Evolutionary conservation across 2,888 invertebrate species (phyloP).

Genomic region (Flexamia atlantica): DNA sequence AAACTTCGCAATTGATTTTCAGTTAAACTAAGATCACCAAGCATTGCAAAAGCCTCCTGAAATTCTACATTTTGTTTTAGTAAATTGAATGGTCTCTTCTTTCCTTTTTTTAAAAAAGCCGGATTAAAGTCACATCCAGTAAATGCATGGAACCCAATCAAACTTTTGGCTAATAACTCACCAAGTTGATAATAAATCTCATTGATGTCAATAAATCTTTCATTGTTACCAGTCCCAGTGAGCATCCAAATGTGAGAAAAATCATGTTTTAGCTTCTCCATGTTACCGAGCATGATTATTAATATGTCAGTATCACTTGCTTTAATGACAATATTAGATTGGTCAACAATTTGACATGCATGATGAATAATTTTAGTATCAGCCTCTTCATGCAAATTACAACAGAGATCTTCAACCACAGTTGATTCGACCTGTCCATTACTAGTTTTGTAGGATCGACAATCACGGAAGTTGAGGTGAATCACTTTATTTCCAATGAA

Average conservation of each 20-base stretch:
- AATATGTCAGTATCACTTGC: slow-evolving; percentile 54
- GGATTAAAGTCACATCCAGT: slow-evolving; percentile 38
- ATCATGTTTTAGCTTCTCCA: neutral
- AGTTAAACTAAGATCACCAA: neutral
- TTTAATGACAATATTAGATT: slow-evolving; percentile 57
- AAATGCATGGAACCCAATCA: neutral
- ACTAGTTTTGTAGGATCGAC: slow-evolving; percentile 66
- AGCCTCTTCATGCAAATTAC: slow-evolving; percentile 69
- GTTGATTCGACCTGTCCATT: slow-evolving; percentile 61
- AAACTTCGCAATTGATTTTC: neutral
- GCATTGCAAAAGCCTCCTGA: slow-evolving; percentile 1
- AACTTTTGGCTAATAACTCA: neutral
- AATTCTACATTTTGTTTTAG: slow-evolving; percentile 32
- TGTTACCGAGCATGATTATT: slow-evolving; percentile 38
- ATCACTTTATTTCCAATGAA: too few species aligned
- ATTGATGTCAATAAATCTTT: slow-evolving; percentile 4
- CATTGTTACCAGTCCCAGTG: neutral
- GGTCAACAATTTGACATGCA: slow-evolving; percentile 65
- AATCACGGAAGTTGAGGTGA: too few species aligned
- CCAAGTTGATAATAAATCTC: neutral
- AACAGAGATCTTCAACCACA: slow-evolving; percentile 39
- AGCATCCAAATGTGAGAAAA: neutral
- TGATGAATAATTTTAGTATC: slow-evolving; percentile 68
- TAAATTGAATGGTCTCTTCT: slow-evolving; percentile 24
- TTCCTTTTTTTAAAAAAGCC: slow-evolving; percentile 28